Percentiles rank a stretch among this genome's conserved stretches.
Evolutionary conservation across 2,888 invertebrate genomes (phyloP).

Genomic region (Lasioglossum leucozonium): DNA sequence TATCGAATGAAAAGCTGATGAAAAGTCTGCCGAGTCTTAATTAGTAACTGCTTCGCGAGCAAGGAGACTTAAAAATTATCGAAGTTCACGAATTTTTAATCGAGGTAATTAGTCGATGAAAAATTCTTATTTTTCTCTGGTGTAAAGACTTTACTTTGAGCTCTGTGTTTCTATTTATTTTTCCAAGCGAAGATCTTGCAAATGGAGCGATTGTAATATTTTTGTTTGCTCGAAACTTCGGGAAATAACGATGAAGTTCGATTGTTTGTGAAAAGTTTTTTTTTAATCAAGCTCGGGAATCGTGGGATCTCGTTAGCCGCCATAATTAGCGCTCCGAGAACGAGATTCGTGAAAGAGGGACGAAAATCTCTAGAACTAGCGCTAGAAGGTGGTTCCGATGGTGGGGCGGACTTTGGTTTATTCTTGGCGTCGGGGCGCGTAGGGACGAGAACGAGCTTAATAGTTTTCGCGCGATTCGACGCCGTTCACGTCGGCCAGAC

Average conservation of each 20-base stretch:
- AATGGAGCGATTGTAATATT: too few relatives aligned
- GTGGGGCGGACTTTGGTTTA: slow-evolving; percentile 77
- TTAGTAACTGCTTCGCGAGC: neutral
- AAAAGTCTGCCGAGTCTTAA: neutral
- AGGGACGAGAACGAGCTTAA: slow-evolving; percentile 70
- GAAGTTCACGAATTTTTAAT: neutral
- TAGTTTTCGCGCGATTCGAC: slow-evolving; percentile 77
- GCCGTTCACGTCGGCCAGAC: slow-evolving; percentile 54
- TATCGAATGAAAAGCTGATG: neutral
- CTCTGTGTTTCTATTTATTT: neutral
- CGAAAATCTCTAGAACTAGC: slow-evolving; percentile 46
- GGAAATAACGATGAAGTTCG: neutral
- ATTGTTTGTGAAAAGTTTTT: neutral
- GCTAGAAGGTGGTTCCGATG: slow-evolving; percentile 66
- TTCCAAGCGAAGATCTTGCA: neutral
- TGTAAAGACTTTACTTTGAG: neutral
- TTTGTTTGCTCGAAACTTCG: neutral
- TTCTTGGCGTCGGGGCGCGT: slow-evolving; percentile 79
- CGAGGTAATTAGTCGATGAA: neutral
- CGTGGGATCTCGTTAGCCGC: neutral
- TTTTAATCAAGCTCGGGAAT: neutral
- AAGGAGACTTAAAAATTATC: neutral
- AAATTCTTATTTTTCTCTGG: neutral
- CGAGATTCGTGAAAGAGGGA: slow-evolving; percentile 36
- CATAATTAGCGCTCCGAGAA: slow-evolving; percentile 12